Conservation (phyloP, 2,888 invertebrate species). For the Drosophila fungiperda region DNA sequence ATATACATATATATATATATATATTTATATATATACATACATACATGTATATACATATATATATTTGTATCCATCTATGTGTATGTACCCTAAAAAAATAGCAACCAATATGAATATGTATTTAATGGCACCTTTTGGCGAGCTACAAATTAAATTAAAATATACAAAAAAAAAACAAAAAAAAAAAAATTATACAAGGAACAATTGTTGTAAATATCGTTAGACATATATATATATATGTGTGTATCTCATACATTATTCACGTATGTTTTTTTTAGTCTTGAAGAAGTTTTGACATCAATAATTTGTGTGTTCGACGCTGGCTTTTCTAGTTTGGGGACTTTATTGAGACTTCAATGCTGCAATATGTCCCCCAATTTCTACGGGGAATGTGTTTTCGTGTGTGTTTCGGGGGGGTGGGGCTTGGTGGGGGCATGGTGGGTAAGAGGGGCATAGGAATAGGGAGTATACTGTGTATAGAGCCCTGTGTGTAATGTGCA, state of each 20-base stretch:
- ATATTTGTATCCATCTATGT: background rate
- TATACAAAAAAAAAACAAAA: background rate
- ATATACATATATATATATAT: background rate
- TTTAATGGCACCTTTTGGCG: constrained; percentile 38
- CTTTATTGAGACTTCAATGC: background rate
- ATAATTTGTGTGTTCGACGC: constrained; percentile 4
- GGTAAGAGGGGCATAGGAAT: background rate
- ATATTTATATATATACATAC: background rate
- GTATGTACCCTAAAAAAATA: constrained; percentile 6
- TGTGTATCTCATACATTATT: constrained; percentile 30
- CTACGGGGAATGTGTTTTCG: constrained; percentile 7
- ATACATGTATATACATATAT: background rate
- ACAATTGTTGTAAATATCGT: constrained; percentile 40
- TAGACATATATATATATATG: constrained; percentile 9
- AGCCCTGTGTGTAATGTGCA: constrained; percentile 15
- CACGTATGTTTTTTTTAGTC: constrained; percentile 27
- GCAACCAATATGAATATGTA: constrained; percentile 12
- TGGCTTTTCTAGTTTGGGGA: background rate
- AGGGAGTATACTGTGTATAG: constrained; percentile 3
- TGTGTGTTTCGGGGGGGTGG: too few species aligned
- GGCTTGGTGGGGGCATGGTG: background rate
- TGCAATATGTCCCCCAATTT: background rate
- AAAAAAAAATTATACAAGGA: constrained; percentile 23
- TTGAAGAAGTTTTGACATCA: constrained; percentile 18
- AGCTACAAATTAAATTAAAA: constrained; percentile 38